These are phyloP conservation scores for Moxostoma hubbsi DNA, from an alignment of 2,797 vertebrate species.

Conservation along the genomic window DNA sequence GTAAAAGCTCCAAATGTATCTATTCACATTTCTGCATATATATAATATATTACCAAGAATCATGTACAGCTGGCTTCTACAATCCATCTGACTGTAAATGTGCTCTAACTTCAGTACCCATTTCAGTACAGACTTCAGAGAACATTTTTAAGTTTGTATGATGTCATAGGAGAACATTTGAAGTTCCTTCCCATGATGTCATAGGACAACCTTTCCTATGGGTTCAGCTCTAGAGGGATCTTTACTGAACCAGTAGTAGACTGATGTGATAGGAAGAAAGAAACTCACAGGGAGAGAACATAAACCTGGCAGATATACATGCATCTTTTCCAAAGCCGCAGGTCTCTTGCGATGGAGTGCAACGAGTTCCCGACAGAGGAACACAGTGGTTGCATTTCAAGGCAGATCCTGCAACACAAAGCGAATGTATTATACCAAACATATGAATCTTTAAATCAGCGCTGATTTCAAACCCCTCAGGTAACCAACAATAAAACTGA, in stretches of 20 bases:
- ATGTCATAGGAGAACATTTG: too few species aligned
- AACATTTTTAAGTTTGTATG: too few species aligned
- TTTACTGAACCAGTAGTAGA: too few species aligned
- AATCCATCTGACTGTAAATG: too few species aligned
- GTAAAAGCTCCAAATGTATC: background rate
- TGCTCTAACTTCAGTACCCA: background rate
- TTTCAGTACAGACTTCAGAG: background rate
- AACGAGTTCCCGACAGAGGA: background rate
- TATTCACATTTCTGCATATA: background rate
- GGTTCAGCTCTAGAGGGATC: too few species aligned
- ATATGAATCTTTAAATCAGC: background rate
- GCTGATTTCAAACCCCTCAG: too few species aligned
- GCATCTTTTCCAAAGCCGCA: background rate
- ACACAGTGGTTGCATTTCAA: conserved; percentile 10
- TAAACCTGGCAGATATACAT: background rate
- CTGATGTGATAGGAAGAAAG: too few species aligned
- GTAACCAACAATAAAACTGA: too few species aligned
- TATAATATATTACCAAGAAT: too few species aligned
- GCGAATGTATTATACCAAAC: background rate
- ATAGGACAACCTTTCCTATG: too few species aligned
- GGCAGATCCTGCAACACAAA: conserved; percentile 5
- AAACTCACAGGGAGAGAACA: conserved; percentile 3
- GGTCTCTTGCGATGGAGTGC: background rate
- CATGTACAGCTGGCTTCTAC: too few species aligned
- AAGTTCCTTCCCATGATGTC: too few species aligned